Evolutionary conservation across 2,113 vertebrate genomes (phyloP), one percentile per base, ranked within the genome.

Genomic region (Macaca fascicularis): DNA sequence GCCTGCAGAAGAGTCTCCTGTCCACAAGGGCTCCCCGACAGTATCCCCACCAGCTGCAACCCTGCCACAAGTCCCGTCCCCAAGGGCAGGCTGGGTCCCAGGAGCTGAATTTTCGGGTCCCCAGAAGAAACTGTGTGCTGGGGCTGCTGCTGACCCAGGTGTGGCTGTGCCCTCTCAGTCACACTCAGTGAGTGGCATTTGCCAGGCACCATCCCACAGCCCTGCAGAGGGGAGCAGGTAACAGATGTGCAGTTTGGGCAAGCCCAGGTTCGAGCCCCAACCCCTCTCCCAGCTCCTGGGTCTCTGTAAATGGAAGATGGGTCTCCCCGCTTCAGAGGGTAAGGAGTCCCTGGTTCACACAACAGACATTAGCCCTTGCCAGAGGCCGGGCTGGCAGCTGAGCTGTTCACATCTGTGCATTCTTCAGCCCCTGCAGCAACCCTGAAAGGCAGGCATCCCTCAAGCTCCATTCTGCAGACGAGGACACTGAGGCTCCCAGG

Each of bases 171-270:
- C 20, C 1, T 38, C 27, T n/a, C 12, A 1, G 92, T 61, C 81
- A 11, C 23, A 14, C n/a, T 10, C 17, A 2, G 32, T 1, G 52
- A 61, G 3, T 1, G 32, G 57, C 74, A 27, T n/a, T 50, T 48
- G 57, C 43, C 45, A 19, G 30, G 40, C 12, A 12, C 6, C 22
- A 23, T 38, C 27, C 40, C 35, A 17, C 2, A 3, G 40, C 3
- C 17, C 32, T 13, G 48, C 30, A 0, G 11, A 14, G 1, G 17
- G 30, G 22, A 10, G 9, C 57, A 17, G 75, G 38, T 30, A 40
- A 32, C 6, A 3, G 9, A 23, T 3, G n/a, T 16, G 43, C 5
- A 1, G 27, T 2, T 1, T 0, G 1, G 3, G 40, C 23, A 30
- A 12, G 40, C n/a, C 14, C 2, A 8, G 45, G 40, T 7, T 79